Base-by-base conservation (phyloP, 2,888 invertebrate species). In the Tenthredo amoena region DNA sequence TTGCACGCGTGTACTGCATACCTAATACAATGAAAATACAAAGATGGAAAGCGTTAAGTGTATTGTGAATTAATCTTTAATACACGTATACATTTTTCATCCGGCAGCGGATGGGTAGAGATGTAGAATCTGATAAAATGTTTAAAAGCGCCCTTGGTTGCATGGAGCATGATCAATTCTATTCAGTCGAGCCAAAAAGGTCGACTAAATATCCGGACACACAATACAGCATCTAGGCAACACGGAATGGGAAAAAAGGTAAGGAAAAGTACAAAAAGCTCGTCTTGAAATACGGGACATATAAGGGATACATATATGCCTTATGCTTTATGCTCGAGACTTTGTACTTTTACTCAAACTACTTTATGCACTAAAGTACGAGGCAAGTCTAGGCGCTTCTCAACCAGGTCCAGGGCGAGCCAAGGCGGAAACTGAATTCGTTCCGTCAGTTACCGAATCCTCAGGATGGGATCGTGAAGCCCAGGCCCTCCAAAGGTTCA, bases 101-200 rank as follows among this genome's bases (percentile, higher is more conserved):
- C 58, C 62, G 81, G 58, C 58, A 81, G 62, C 62, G 81, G 58
- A 81, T 81, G 81, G 37, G 81, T 21, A 81, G 81, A 81, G 81
- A 81, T 81, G 81, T 81, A 58, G 58, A 81, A 81, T 81, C 81
- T 81, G 81, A 81, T 81, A 81, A 81, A 81, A 81, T 81, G 81
- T 81, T 81, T 62, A 40, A 81, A 34, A 81, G 77, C 58, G 31
- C 81, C 81, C 81, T 62, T n/a, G 81, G 81, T 62, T 81, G 81
- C 81, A 81, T 81, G 50, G 62, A 62, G 58, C 37, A 81, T 62
- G 81, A 81, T 81, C 81, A 81, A 81, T 81, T 81, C 81, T 62
- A 81, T 81, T 81, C 81, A 58, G 62, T 77, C 26, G 40, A 81
- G 62, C 37, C 26, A 62, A 62, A 74, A 55, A 62, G 58, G 81